A percentile compares a stretch with the other conserved stretches of the same genome.
Conservation (phyloP, 2,797 vertebrate genomes). For the Tangara arthus region DNA sequence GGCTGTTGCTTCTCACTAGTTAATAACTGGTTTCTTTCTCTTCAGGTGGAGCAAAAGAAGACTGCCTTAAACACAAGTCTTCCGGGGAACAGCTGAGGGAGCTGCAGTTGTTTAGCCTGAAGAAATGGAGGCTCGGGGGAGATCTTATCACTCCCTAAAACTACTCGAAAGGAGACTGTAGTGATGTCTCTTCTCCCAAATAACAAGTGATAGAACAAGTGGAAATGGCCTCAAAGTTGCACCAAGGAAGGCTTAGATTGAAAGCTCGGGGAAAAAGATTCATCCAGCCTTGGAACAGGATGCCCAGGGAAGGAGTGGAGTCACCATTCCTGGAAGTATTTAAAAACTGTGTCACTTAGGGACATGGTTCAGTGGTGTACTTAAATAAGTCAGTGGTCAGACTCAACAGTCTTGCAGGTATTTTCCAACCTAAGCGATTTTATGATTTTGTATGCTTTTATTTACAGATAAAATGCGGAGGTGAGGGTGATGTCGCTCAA, state of each 20-base stretch:
- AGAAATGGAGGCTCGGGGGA: background rate
- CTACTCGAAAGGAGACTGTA: background rate
- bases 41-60: background rate
- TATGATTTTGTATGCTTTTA: background rate
- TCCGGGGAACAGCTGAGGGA: background rate
- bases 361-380: background rate
- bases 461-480: background rate
- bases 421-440: background rate
- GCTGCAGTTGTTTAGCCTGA: background rate
- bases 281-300: background rate
- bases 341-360: background rate
- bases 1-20: background rate
- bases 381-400: background rate
- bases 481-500: background rate
- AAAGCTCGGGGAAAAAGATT: background rate
- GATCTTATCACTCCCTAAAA: background rate
- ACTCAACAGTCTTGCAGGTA: background rate
- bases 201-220: background rate
- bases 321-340: background rate
- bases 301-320: background rate
- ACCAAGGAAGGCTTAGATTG: background rate
- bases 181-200: background rate
- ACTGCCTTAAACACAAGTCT: background rate
- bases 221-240: background rate
- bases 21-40: background rate